Conservation (phyloP, 2,888 invertebrate species). For the Cactoblastis cactorum region DNA sequence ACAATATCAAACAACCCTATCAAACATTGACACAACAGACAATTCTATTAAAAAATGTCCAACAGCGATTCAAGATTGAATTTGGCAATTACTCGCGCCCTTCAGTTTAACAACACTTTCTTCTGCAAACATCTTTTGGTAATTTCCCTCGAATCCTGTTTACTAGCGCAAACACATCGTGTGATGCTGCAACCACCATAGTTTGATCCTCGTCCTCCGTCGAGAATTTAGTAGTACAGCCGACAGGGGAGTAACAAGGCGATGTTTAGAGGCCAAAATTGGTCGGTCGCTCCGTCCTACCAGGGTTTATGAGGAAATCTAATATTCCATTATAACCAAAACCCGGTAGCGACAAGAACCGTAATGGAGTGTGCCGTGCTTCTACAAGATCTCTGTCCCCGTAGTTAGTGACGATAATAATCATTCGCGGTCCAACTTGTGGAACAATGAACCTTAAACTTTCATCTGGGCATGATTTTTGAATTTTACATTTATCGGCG, state of each 20-base stretch:
- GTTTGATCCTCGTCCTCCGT: constrained; percentile 30
- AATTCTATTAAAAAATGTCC: not conserved
- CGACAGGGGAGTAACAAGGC: constrained; percentile 22
- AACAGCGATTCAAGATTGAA: constrained; percentile 45
- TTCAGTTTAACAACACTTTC: constrained; percentile 41
- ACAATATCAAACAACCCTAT: too few relatives aligned
- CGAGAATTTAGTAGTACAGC: constrained; percentile 17
- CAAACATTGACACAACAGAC: too few relatives aligned
- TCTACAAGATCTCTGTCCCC: constrained; percentile 25
- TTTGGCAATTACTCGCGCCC: constrained; percentile 48
- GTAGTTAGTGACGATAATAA: constrained; percentile 6
- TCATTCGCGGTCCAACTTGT: not conserved
- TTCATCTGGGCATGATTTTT: too few relatives aligned
- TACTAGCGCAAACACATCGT: constrained; percentile 51
- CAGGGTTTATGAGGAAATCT: constrained; percentile 60
- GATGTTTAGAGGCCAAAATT: constrained; percentile 51
- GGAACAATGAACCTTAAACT: not conserved
- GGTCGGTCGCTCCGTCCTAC: constrained; percentile 45
- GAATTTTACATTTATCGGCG: too few relatives aligned
- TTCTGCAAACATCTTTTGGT: constrained; percentile 53
- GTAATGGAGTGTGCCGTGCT: constrained; percentile 52
- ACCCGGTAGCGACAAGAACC: constrained; percentile 49
- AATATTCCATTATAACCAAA: constrained; percentile 67
- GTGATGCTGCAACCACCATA: constrained; percentile 32
- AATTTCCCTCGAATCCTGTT: constrained; percentile 52